Base-by-base conservation (phyloP, 2,797 vertebrate genomes). In the Cuniculus paca region DNA sequence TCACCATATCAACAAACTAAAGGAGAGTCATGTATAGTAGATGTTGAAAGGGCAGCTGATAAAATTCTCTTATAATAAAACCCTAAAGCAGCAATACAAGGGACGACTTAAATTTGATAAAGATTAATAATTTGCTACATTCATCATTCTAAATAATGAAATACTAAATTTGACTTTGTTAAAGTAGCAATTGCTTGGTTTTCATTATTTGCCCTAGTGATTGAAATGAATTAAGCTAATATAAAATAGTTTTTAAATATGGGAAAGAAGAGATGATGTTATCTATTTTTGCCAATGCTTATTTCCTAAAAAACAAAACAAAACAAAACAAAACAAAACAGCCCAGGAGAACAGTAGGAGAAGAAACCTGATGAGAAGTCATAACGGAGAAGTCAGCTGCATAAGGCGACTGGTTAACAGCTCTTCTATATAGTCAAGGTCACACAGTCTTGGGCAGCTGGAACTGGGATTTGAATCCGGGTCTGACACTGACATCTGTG, bases 51-150 rank as follows among this genome's bases (percentile, higher is more conserved):
- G 45, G n/a, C 39, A 45, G 82, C 54, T 50, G 34, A 58, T 95
- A 90, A 88, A 78, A 81, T 42, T 93, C 78, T 87, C n/a, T 22
- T 82, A 1, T 39, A 90, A 65, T 88, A 93, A 92, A 94, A 91
- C 79, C 89, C 52, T 80, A 77, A 77, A 63, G 58, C 50, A 93
- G 52, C n/a, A 81, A 75, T 65, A 81, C 88, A 50, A 96, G 22
- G 5, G 78, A 60, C 9, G 42, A 58, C 61, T 94, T 81, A 78
- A 60, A 94, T 65, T 83, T 95, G 81, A 83, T 89, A 52, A 94
- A 90, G 54, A 63, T 31, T 85, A 82, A 93, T 90, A 81, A 78
- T 87, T 36, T 91, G 90, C 72, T 20, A 22, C 26, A 54, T 42
- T 26, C 6, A 12, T 91, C 54, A 58, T 88, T 95, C 26, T 45